phyloP scores from a whole-genome alignment of 2,113 vertebrate species.

The Myotis brandtii region DNA sequence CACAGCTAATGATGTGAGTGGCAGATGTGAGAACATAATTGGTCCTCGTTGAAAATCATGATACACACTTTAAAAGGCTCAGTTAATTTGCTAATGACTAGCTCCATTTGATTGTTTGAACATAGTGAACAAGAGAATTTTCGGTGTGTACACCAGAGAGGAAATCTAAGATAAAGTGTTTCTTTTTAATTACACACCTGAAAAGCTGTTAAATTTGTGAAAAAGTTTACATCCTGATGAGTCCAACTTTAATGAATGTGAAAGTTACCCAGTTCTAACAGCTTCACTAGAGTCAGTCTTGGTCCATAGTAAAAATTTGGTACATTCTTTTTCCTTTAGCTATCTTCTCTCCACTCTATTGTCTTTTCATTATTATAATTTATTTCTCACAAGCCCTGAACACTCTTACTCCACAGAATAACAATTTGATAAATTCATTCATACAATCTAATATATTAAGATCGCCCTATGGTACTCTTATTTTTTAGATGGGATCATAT shows the following conservation, averaged over 20 bases:
- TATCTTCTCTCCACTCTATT: background rate
- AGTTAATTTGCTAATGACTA: slow-evolving; percentile 72
- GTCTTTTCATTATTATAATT: background rate
- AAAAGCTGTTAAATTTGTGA: slow-evolving; percentile 44
- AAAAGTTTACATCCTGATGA: background rate
- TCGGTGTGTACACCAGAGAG: slow-evolving; percentile 18
- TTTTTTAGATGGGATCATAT: background rate
- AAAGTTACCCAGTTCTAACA: background rate
- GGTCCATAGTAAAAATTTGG: background rate
- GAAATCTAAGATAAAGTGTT: slow-evolving; percentile 45
- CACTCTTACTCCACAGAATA: background rate
- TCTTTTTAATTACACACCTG: slow-evolving; percentile 33
- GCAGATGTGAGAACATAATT: slow-evolving; percentile 64
- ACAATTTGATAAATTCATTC: background rate
- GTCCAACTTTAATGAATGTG: background rate
- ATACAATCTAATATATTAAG: background rate
- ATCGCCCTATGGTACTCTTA: background rate
- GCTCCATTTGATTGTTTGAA: slow-evolving; percentile 62
- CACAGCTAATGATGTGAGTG: slow-evolving; percentile 28
- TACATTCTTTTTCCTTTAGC: background rate
- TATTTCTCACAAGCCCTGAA: background rate
- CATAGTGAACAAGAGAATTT: slow-evolving; percentile 58
- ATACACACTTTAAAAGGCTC: slow-evolving; percentile 49
- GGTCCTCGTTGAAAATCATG: slow-evolving; percentile 60
- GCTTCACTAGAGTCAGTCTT: background rate